Evolutionary conservation across 1,140 invertebrate genomes (phyloP).

Genomic region (Hermatobates lingyangjiaoensis): DNA sequence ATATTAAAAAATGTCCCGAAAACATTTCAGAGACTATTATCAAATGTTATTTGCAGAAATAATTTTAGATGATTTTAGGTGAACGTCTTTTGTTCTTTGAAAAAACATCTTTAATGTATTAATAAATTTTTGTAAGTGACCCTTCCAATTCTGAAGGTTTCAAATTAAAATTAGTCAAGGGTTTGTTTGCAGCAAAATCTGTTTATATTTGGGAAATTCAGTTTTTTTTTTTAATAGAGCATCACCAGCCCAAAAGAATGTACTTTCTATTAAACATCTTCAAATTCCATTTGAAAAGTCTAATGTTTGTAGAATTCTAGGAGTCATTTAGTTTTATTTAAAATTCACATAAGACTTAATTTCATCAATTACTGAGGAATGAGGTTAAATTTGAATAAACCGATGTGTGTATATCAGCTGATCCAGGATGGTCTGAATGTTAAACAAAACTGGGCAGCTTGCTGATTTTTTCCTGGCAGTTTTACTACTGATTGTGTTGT

Average conservation of each 20-base stretch:
- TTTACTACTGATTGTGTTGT: no score
- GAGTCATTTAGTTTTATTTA: not conserved
- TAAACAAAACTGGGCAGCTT: no score
- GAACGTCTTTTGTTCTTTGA: not conserved
- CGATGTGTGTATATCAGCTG: no score
- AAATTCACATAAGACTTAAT: not conserved
- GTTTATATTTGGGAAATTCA: not conserved
- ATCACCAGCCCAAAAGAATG: not conserved
- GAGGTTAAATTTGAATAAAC: not conserved
- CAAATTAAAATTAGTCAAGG: not conserved
- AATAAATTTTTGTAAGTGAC: not conserved
- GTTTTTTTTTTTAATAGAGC: not conserved
- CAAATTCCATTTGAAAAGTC: not conserved
- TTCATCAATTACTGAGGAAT: not conserved
- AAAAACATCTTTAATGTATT: not conserved
- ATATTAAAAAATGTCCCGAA: not conserved
- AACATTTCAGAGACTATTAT: not conserved
- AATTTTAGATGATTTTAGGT: no score
- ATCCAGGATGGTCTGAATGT: no score
- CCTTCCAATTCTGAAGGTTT: not conserved
- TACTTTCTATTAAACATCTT: not conserved
- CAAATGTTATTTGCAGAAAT: no score
- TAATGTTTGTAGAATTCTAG: not conserved
- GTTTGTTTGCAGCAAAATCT: not conserved
- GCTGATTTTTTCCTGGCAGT: no score